phyloP scores from a whole-genome alignment of 2,888 invertebrate species.

The Pycnomerus fuliginosus region DNA sequence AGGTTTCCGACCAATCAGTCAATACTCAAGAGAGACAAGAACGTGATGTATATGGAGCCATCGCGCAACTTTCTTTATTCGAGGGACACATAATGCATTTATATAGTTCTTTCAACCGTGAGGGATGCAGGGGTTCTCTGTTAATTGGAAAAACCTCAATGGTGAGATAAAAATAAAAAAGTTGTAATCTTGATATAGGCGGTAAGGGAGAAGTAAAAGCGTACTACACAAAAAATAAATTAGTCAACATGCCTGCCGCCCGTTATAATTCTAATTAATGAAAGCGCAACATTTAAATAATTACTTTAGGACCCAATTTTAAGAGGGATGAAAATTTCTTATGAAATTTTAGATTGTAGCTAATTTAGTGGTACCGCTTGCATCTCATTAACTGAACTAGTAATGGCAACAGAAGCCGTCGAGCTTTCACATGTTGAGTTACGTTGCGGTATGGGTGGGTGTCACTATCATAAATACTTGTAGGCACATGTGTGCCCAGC shows the following conservation, averaged over 20 bases:
- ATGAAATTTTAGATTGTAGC: slow-evolving; percentile 36
- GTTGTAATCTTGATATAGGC: slow-evolving; percentile 46
- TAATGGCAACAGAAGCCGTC: slow-evolving; percentile 25
- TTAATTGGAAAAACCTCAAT: slow-evolving; percentile 53
- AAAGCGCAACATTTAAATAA: slow-evolving; percentile 21
- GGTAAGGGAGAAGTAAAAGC: slow-evolving; percentile 45
- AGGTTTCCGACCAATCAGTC: too few species aligned
- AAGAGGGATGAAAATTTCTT: slow-evolving; percentile 24
- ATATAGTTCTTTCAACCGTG: slow-evolving; percentile 31
- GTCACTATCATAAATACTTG: slow-evolving; percentile 23
- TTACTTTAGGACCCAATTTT: slow-evolving; percentile 16
- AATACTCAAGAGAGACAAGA: neutral
- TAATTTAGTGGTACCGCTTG: slow-evolving; percentile 38
- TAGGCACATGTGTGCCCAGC: slow-evolving; percentile 26
- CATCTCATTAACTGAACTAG: slow-evolving; percentile 34
- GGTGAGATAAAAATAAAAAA: slow-evolving; percentile 52
- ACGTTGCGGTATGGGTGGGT: slow-evolving; percentile 21
- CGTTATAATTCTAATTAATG: slow-evolving; percentile 26
- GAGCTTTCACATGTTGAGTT: slow-evolving; percentile 28
- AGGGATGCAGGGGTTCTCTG: slow-evolving; percentile 38
- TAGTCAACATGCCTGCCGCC: slow-evolving; percentile 8
- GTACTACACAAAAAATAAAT: slow-evolving; percentile 26
- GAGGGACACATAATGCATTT: slow-evolving; percentile 42
- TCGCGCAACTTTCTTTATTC: slow-evolving; percentile 33
- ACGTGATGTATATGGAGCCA: neutral